These are phyloP conservation scores for Heliocidaris erythrogramma DNA, from an alignment of 35 echinoderm and acorn worm species.

Conservation along the genomic window DNA sequence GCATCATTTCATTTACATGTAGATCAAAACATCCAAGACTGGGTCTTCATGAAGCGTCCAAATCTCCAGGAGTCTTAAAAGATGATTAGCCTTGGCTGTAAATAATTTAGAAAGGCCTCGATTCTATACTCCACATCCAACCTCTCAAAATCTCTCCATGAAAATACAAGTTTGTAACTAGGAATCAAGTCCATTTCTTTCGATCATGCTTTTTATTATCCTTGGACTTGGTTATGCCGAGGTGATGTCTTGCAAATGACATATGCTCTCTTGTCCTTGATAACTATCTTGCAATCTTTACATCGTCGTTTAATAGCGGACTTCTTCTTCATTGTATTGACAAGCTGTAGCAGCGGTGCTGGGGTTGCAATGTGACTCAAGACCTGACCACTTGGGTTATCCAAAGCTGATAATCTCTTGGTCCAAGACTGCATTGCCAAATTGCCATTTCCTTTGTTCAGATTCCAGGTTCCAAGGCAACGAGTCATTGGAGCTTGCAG, in stretches of 20 bases:
- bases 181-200: not conserved
- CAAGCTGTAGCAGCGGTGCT: not conserved
- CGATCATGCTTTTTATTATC: not conserved
- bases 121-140: too few relatives aligned
- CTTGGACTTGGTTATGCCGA: constrained; percentile 34
- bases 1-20: too few relatives aligned
- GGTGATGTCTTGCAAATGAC: constrained; percentile 27
- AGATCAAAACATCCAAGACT: too few relatives aligned
- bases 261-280: constrained; percentile 30
- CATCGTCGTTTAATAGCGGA: constrained; percentile 26
- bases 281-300: constrained; percentile 40
- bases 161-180: not conserved
- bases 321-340: constrained; percentile 42
- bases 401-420: not conserved
- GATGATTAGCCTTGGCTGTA: too few relatives aligned
- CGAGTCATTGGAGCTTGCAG: not conserved
- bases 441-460: not conserved
- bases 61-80: too few relatives aligned
- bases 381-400: not conserved
- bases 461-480: not conserved
- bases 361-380: not conserved
- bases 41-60: too few relatives aligned
- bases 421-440: not conserved
- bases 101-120: too few relatives aligned
- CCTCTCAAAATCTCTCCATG: not conserved